Evolutionary conservation across 2,113 vertebrate genomes (phyloP), one percentile per base, ranked within the genome.

Genomic region (Mesoclemmys tuberculata): DNA sequence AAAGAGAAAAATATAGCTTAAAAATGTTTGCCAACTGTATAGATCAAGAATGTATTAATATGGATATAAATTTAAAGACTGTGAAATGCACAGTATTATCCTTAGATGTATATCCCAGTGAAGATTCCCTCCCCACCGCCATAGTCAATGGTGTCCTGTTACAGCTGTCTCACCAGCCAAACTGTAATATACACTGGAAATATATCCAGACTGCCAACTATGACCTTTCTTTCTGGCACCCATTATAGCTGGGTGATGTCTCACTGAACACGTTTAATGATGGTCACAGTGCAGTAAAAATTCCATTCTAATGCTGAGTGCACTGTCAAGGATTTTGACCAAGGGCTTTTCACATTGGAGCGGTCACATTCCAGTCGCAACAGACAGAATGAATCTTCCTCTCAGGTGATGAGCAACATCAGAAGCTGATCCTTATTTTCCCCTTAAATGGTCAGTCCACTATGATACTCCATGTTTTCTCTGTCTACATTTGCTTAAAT

Each of bases 181-280:
- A 92, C 89, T 95, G 95, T 95, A 94, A 95, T 41, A 26, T 29
- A 92, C 74, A 93, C 9, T 2, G 71, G 82, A 82, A 90, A 74
- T 93, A 78, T 49, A 77, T 64, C 82, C 93, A 89, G 31, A 54
- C 48, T 2, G 9, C 90, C 83, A 3, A 77, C 49, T 88, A 87
- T 95, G 97, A 96, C 95, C 93, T 97, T 97, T 95, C 83, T 14
- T 95, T 88, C 87, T 96, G 95, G 90, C 91, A 81, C 22, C 54
- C 61, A 5, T 81, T 81, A 51, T 82, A 56, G 38, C 88, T 55
- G 16, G 71, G 86, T 71, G 64, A 9, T 56, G 78, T 82, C 80
- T 88, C 6, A 90, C 52, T 80, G 64, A 83, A 94, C 94, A 94
- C 22, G 10, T 95, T 88, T 85, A 94, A 55, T 61, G 94, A 54